These are phyloP conservation scores for Caenorhabditis uteleia DNA, from an alignment of 2,888 invertebrate species.

Conservation along the genomic window DNA sequence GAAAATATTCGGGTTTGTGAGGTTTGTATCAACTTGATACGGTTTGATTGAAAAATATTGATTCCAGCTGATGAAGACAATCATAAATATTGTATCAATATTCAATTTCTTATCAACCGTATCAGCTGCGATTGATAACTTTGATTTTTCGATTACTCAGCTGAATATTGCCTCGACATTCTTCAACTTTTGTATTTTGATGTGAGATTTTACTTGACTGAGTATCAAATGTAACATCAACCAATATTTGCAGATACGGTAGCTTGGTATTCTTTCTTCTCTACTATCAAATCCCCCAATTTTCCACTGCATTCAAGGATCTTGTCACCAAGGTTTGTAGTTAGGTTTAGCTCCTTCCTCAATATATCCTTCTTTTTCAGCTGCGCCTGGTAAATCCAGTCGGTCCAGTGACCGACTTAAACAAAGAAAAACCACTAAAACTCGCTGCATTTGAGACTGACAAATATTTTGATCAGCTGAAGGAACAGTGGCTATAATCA, in stretches of 20 bases:
- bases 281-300: conserved; percentile 24
- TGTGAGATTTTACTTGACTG: conserved; percentile 5
- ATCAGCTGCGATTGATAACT: conserved; percentile 36
- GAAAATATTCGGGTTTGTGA: conserved; percentile 40
- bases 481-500: conserved; percentile 28
- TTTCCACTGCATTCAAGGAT: conserved; percentile 9
- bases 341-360: background rate
- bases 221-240: background rate
- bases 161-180: conserved; percentile 31
- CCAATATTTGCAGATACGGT: conserved; percentile 34
- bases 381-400: conserved; percentile 23
- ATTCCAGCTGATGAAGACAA: conserved; percentile 34
- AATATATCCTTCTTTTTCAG: too few relatives aligned
- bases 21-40: conserved; percentile 6
- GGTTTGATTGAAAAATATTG: background rate
- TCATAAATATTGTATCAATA: conserved; percentile 30
- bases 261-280: conserved; percentile 22
- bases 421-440: conserved; percentile 15
- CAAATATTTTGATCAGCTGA: conserved; percentile 30
- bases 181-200: conserved; percentile 34
- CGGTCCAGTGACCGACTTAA: conserved; percentile 8
- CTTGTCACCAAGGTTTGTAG: conserved; percentile 11
- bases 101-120: conserved; percentile 36
- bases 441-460: conserved; percentile 25
- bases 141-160: conserved; percentile 12